Conservation (phyloP, 2,113 vertebrate genomes). For the Nesogale talazaci region DNA sequence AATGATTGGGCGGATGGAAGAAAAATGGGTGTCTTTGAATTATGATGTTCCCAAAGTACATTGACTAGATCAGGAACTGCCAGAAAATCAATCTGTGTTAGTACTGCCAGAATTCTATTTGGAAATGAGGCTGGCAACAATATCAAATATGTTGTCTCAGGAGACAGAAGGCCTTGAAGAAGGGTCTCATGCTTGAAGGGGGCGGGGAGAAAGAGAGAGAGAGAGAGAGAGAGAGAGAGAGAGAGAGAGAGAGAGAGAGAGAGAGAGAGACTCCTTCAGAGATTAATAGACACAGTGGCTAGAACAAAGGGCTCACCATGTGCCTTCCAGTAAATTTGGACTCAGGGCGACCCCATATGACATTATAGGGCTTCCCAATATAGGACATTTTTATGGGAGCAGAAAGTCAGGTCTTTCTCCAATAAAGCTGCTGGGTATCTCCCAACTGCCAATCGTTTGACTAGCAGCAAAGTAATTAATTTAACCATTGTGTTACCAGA, state of each 20-base stretch:
- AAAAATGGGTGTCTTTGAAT: background rate
- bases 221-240: too few relatives aligned
- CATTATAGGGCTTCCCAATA: background rate
- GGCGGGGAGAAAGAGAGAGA: too few relatives aligned
- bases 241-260: too few relatives aligned
- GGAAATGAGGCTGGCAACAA: too few relatives aligned
- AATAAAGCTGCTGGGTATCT: background rate
- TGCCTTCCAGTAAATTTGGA: background rate
- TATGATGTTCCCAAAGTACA: background rate
- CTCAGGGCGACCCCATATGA: background rate
- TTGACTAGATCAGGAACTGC: background rate
- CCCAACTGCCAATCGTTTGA: background rate
- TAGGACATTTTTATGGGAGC: background rate
- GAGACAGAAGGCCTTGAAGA: too few relatives aligned
- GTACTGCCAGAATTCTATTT: too few relatives aligned
- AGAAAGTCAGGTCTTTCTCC: background rate
- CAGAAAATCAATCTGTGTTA: background rate
- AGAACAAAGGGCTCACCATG: too few relatives aligned
- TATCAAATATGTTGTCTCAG: too few relatives aligned
- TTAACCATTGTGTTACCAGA: background rate
- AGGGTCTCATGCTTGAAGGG: too few relatives aligned
- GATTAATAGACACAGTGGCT: too few relatives aligned
- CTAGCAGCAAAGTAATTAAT: background rate
- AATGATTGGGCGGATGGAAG: background rate
- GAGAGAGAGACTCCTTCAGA: too few relatives aligned